Percentiles rank a stretch among this genome's conserved stretches.
Conservation (phyloP, 2,888 invertebrate species). For the Stratiomys singularior region DNA sequence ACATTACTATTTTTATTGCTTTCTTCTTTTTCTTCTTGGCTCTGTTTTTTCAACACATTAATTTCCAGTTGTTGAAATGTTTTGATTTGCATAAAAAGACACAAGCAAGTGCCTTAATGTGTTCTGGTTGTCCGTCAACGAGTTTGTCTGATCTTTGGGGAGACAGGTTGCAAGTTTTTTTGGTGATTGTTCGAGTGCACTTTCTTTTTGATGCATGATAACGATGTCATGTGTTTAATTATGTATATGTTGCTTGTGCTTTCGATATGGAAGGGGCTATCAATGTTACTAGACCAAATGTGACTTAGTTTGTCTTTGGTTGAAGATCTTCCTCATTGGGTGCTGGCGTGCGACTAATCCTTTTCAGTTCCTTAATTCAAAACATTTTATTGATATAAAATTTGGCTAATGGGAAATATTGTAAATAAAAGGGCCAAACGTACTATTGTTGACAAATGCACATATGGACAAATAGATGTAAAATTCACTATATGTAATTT, state of each 20-base stretch:
- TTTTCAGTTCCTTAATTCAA: no score
- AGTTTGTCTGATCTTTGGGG: neutral
- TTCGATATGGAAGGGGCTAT: no score
- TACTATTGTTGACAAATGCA: no score
- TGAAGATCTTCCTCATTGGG: no score
- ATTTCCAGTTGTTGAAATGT: neutral
- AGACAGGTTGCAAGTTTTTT: neutral
- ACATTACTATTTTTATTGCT: constrained; percentile 31
- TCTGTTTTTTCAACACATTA: neutral
- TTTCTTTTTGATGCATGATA: neutral
- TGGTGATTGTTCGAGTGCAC: neutral
- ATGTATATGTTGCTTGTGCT: neutral
- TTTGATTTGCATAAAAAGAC: neutral
- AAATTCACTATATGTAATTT: no score
- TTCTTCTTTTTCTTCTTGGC: neutral
- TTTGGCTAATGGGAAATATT: no score
- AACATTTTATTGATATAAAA: no score
- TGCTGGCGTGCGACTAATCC: no score
- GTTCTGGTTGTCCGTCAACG: neutral
- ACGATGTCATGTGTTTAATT: neutral
- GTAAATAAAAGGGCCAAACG: no score
- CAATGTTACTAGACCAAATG: no score
- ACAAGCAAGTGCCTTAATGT: neutral
- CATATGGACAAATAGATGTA: no score
- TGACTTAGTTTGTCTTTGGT: no score